phyloP scores from a whole-genome alignment of 2,888 invertebrate genomes.

The Ceraclea dissimilis region DNA sequence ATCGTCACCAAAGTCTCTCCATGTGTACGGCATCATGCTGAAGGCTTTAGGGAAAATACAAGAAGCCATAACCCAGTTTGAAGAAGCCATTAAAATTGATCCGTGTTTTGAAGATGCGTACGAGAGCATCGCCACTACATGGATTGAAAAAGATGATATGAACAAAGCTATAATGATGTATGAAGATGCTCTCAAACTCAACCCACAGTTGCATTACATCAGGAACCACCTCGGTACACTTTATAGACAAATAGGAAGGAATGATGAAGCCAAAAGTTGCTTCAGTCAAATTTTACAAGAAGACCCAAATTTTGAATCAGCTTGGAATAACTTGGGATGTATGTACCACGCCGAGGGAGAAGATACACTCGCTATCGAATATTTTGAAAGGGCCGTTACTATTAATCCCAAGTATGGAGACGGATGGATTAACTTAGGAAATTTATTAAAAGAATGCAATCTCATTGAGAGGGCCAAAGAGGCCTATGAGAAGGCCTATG shows the following conservation, averaged over 20 bases:
- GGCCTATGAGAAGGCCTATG: slow-evolving; percentile 82
- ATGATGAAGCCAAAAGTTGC: slow-evolving; percentile 13
- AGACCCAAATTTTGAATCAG: slow-evolving; percentile 12
- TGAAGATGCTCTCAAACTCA: neutral
- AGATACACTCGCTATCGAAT: slow-evolving; percentile 11
- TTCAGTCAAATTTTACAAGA: slow-evolving; percentile 9
- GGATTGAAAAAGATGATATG: neutral
- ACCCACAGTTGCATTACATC: slow-evolving; percentile 9
- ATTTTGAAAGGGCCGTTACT: slow-evolving; percentile 13
- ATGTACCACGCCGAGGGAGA: slow-evolving; percentile 3
- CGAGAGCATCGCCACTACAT: slow-evolving; percentile 8
- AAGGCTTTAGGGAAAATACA: no score
- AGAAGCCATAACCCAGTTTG: neutral
- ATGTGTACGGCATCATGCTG: no score
- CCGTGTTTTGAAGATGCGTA: slow-evolving; percentile 2
- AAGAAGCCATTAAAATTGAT: neutral
- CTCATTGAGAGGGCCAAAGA: slow-evolving; percentile 72
- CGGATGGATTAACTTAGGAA: slow-evolving; percentile 10
- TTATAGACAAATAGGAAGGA: slow-evolving; percentile 3
- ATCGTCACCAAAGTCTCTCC: no score
- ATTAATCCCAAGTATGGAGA: slow-evolving; percentile 6
- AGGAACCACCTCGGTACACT: slow-evolving; percentile 11
- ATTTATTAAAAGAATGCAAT: slow-evolving; percentile 11
- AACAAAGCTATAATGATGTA: slow-evolving; percentile 14
- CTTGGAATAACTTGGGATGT: slow-evolving; percentile 16